Percentiles rank a stretch among this genome's conserved stretches.
Evolutionary conservation across 1,140 invertebrate species (phyloP).

Genomic region (Hyles vespertilio): DNA sequence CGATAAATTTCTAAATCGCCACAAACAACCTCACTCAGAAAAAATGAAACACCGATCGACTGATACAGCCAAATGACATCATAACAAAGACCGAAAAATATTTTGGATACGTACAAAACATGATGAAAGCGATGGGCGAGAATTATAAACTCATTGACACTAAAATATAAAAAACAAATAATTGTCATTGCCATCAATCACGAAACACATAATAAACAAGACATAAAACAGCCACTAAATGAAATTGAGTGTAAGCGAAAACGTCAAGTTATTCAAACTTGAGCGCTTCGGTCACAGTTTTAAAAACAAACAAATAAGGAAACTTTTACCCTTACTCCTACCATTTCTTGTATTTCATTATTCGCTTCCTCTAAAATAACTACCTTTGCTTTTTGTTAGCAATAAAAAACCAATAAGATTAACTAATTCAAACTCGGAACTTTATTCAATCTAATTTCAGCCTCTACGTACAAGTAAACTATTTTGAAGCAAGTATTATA

Average conservation of each 20-base stretch:
- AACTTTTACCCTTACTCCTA: constrained; percentile 33
- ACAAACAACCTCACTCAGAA: no score
- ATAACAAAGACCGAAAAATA: background rate
- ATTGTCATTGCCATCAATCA: constrained; percentile 22
- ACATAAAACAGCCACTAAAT: constrained; percentile 46
- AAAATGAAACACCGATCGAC: no score
- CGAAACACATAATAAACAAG: constrained; percentile 39
- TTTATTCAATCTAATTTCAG: no score
- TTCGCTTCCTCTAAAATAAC: constrained; percentile 27
- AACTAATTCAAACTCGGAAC: no score
- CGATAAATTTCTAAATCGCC: no score
- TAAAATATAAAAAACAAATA: background rate
- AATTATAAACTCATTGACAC: no score
- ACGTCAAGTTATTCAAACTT: constrained; percentile 48
- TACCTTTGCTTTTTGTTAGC: no score
- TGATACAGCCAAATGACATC: no score
- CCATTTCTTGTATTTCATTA: no score
- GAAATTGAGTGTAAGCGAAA: constrained; percentile 63
- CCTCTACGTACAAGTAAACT: constrained; percentile 6
- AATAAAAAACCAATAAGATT: no score
- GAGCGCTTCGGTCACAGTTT: constrained; percentile 46
- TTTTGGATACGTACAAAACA: background rate
- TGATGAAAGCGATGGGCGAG: no score
- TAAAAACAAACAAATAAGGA: constrained; percentile 59
- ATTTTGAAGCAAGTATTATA: background rate